A percentile compares a stretch with the other conserved stretches of the same genome.
Conservation (phyloP, 2,797 vertebrate species). For the Eutrigla gurnardus region DNA sequence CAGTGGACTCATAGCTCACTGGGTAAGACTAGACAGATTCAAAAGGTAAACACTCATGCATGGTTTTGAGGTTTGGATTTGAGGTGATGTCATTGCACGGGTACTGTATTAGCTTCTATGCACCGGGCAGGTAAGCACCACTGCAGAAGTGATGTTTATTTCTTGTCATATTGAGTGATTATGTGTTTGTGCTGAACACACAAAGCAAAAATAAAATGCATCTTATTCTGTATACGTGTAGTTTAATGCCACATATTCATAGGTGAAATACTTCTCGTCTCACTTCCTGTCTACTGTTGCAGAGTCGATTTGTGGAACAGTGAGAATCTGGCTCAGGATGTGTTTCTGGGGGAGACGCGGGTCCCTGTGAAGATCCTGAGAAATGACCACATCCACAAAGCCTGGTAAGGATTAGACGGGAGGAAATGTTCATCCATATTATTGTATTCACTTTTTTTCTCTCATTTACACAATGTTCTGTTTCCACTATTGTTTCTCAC, state of each 20-base stretch:
- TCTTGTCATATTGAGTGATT: slow-evolving; percentile 38
- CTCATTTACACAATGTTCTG: not conserved
- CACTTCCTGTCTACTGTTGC: slow-evolving; percentile 69
- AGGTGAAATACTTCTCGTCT: slow-evolving; percentile 10
- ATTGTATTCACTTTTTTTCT: not conserved
- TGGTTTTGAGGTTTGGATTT: slow-evolving; percentile 84
- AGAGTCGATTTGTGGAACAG: slow-evolving; percentile 99
- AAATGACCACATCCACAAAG: slow-evolving; percentile 90
- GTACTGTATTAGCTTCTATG: slow-evolving; percentile 48
- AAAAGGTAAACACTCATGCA: slow-evolving; percentile 85
- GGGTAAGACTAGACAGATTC: slow-evolving; percentile 89
- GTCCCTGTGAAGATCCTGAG: slow-evolving; percentile 94
- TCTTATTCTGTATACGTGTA: not conserved
- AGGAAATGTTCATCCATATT: not conserved
- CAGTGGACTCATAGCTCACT: slow-evolving; percentile 86
- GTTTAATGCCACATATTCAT: not conserved
- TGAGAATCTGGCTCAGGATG: slow-evolving; percentile 94
- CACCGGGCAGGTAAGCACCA: slow-evolving; percentile 59
- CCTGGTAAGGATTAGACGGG: slow-evolving; percentile 87
- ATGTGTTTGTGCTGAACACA: slow-evolving; percentile 49
- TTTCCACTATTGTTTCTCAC: not conserved
- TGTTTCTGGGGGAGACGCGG: slow-evolving; percentile 95
- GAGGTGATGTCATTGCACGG: slow-evolving; percentile 86
- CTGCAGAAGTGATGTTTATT: slow-evolving; percentile 13
- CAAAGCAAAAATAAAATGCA: not conserved